These are phyloP conservation scores for Burhinus oedicnemus DNA, from an alignment of 2,113 vertebrate genomes.

Conservation along the genomic window DNA sequence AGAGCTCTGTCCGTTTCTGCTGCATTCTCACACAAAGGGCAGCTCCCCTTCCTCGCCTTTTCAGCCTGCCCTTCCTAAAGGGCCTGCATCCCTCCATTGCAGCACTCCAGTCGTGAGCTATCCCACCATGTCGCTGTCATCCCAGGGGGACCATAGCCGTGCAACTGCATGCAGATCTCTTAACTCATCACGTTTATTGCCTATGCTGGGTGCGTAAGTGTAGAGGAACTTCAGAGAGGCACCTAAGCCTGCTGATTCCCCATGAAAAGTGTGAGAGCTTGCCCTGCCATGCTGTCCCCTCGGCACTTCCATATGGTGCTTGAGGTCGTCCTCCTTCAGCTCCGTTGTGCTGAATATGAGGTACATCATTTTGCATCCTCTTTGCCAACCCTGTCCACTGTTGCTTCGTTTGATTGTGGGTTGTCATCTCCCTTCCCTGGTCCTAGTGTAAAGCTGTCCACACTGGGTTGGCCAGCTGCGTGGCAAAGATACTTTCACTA, in stretches of 20 bases:
- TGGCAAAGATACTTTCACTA: neutral
- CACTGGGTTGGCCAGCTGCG: neutral
- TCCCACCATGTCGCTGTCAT: neutral
- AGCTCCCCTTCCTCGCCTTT: neutral
- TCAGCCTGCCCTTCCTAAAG: neutral
- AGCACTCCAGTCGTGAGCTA: neutral
- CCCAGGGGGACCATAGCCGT: neutral
- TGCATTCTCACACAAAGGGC: neutral
- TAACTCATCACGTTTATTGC: neutral
- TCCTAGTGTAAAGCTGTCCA: neutral
- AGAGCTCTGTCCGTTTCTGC: neutral
- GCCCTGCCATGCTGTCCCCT: neutral
- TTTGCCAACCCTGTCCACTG: neutral
- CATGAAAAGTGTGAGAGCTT: neutral
- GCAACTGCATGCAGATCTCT: neutral
- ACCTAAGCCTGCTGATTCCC: neutral
- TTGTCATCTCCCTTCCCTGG: neutral
- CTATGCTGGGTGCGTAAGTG: fast-evolving
- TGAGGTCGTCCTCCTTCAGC: neutral
- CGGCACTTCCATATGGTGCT: neutral
- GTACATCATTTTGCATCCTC: fast-evolving
- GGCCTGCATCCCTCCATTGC: neutral
- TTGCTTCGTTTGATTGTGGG: neutral
- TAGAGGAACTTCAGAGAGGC: neutral
- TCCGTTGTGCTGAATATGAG: neutral